Conservation (phyloP, 2,113 vertebrate species). For the Ranitomeya imitator region DNA sequence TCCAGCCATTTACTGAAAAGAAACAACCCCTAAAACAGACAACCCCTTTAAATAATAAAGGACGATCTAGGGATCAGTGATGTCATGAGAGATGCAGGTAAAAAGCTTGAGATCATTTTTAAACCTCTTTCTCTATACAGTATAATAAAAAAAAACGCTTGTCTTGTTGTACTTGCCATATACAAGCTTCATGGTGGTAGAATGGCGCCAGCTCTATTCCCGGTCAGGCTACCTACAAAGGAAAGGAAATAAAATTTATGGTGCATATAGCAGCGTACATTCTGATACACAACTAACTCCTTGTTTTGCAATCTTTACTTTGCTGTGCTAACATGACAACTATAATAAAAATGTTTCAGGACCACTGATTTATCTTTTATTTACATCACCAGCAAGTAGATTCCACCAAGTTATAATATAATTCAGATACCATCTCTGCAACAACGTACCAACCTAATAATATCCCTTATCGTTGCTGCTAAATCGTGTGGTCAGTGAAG, state of each 20-base stretch:
- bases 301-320: no score
- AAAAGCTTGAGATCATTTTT: no score
- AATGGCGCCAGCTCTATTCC: neutral
- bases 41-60: no score
- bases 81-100: no score
- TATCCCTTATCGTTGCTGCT: no score
- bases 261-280: neutral
- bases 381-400: no score
- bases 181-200: neutral
- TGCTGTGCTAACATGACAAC: neutral
- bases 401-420: no score
- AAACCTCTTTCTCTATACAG: neutral
- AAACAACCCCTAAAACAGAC: no score
- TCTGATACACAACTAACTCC: neutral
- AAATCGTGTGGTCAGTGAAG: no score
- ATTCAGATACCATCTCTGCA: neutral
- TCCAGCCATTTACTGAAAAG: no score
- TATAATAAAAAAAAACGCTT: neutral
- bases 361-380: neutral
- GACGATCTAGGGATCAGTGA: no score
- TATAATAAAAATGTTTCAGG: neutral
- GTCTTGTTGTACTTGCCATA: constrained; percentile 12
- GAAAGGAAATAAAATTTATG: neutral
- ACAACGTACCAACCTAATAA: neutral
- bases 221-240: neutral